Evolutionary conservation across 2,113 vertebrate species (phyloP).

Genomic region (Cisticola juncidis): DNA sequence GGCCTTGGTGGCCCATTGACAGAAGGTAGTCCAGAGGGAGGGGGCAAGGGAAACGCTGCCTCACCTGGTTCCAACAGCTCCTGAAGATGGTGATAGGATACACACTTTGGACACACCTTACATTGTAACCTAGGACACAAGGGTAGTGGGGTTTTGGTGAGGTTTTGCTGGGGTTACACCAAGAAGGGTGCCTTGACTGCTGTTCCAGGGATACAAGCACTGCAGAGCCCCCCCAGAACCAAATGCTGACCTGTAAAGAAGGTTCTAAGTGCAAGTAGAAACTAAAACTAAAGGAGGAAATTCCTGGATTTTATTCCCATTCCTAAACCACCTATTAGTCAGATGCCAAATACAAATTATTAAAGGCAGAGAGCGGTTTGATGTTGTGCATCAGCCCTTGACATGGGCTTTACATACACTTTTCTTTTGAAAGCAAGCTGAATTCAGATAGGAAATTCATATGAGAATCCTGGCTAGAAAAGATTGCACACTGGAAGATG

Average conservation of each 20-base stretch:
- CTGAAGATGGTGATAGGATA: too few relatives aligned
- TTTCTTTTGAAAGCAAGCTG: not conserved
- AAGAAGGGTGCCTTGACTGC: not conserved
- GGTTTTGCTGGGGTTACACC: not conserved
- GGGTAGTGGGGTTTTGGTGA: not conserved
- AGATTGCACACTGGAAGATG: not conserved
- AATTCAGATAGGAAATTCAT: not conserved
- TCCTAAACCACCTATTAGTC: not conserved
- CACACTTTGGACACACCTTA: too few relatives aligned
- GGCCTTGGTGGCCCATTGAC: too few relatives aligned
- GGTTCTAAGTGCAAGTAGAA: not conserved
- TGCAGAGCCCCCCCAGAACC: not conserved
- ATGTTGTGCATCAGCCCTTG: accelerated
- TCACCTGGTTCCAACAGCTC: too few relatives aligned
- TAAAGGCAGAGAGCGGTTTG: not conserved
- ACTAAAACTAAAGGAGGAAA: not conserved
- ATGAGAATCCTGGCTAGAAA: not conserved
- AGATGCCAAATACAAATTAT: not conserved
- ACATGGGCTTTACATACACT: not conserved
- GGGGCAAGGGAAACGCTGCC: too few relatives aligned
- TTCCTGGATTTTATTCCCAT: not conserved
- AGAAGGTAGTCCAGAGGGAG: too few relatives aligned
- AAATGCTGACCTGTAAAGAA: not conserved
- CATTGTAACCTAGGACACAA: too few relatives aligned
- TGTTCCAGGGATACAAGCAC: not conserved